Evolutionary conservation across 2,888 invertebrate genomes (phyloP), one percentile per base, ranked within the genome.

Genomic region (Drymonia ruficornis): DNA sequence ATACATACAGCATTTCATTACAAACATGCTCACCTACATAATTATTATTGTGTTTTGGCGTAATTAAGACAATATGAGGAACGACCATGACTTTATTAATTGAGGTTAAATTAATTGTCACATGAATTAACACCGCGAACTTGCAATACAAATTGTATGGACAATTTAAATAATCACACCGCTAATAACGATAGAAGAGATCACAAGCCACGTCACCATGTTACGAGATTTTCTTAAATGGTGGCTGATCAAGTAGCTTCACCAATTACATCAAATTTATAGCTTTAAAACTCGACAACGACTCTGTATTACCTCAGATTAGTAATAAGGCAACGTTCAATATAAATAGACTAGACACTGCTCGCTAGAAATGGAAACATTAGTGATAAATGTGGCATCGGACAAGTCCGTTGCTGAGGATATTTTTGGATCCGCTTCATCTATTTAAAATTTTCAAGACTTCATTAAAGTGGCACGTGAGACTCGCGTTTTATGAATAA

Each of bases 21-120:
- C 31, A 31, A 47, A 34, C 23, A 44, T 43, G 48, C 40, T 4
- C 23, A 23, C 23, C 23, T 23, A 45, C 44, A 31, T 34, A 19
- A 42, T 36, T 50, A 59, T 58, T 47, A 55, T 59, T 50, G 50
- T 66, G 55, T 67, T 67, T 64, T 65, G 61, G 64, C 62, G 63
- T 68, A 59, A 74, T 74, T 72, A 70, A 42, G 60, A 52, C 68
- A 60, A 55, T 57, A 61, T 56, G 57, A 47, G 67, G 52, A 50
- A 44, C 70, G 80, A 65, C 80, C 81, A 67, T 83, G 83, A 83
- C 73, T 78, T 71, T 70, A 70, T 73, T 84, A 84, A 90, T 86
- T 86, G 85, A 80, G 90, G 91, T 91, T 89, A 90, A 91, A 84
- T 83, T 84, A 87, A 88, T 89, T 87, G 88, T 82, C 86, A 71